Conservation (phyloP, 1,140 invertebrate genomes). For the Cyphomyrmex costatus region DNA sequence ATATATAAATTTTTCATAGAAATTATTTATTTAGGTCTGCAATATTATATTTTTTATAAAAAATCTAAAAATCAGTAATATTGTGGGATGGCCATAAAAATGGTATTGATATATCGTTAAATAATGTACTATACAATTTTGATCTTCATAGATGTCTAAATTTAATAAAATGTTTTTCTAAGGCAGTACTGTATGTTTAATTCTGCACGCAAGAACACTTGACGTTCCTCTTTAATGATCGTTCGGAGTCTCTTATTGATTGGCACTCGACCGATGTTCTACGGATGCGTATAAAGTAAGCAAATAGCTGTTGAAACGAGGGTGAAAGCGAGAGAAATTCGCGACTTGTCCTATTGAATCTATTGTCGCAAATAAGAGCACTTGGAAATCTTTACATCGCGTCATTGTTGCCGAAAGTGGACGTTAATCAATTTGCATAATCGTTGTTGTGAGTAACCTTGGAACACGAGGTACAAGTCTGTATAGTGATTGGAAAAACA, state of each 20-base stretch:
- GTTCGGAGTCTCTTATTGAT: neutral
- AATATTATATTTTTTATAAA: neutral
- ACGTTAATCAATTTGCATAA: conserved; percentile 46
- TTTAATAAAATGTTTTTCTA: neutral
- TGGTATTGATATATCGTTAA: too few relatives aligned
- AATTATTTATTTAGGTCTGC: neutral
- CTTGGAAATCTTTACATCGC: neutral
- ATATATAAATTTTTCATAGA: neutral
- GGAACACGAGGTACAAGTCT: neutral
- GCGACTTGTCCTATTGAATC: neutral
- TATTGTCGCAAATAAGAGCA: conserved; percentile 27
- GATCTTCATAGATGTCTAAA: neutral
- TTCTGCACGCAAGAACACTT: neutral
- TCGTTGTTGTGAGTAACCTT: neutral
- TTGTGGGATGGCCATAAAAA: too few relatives aligned
- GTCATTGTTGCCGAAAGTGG: conserved; percentile 14
- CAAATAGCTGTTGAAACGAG: conserved; percentile 16
- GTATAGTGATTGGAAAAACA: conserved; percentile 34
- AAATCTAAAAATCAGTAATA: too few relatives aligned
- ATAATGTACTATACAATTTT: neutral
- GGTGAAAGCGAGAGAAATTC: conserved; percentile 53
- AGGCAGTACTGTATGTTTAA: neutral
- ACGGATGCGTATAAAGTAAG: conserved; percentile 16
- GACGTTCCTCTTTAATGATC: conserved; percentile 1
- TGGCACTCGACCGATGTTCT: neutral